Conservation (phyloP, 2,113 vertebrate genomes). For the Stegastes partitus region DNA sequence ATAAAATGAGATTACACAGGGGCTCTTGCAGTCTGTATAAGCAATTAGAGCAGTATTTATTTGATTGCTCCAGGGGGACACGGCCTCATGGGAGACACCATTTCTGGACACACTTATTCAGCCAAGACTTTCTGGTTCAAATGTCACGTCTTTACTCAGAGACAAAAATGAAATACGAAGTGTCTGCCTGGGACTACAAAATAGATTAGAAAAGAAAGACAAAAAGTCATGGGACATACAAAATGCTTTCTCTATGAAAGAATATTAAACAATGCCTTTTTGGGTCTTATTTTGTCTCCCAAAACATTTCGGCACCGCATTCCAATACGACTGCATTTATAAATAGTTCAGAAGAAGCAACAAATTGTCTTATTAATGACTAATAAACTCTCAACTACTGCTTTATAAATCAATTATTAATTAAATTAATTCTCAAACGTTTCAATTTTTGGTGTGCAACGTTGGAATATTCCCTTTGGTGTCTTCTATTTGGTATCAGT, state of each 20-base stretch:
- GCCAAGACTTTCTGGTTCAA: slow-evolving; percentile 40
- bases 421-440: too few relatives aligned
- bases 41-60: slow-evolving; percentile 65
- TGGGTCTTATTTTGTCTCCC: neutral
- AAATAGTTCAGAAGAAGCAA: too few relatives aligned
- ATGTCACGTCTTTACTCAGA: slow-evolving; percentile 37
- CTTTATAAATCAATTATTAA: too few relatives aligned
- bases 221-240: neutral
- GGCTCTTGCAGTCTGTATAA: slow-evolving; percentile 62
- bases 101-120: slow-evolving; percentile 54
- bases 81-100: slow-evolving; percentile 41
- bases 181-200: slow-evolving; percentile 2
- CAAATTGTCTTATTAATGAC: too few relatives aligned
- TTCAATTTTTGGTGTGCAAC: too few relatives aligned
- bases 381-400: too few relatives aligned
- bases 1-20: neutral
- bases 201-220: neutral
- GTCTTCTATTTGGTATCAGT: too few relatives aligned
- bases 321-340: too few relatives aligned
- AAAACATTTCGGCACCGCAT: too few relatives aligned
- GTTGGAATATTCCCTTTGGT: too few relatives aligned
- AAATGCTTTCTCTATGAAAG: neutral
- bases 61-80: slow-evolving; percentile 45
- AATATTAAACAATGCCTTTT: neutral
- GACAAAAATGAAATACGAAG: slow-evolving; percentile 10